Percentiles rank a stretch among this genome's conserved stretches.
Conservation (phyloP, 2,797 vertebrate genomes). For the Arnoldichthys spilopterus region DNA sequence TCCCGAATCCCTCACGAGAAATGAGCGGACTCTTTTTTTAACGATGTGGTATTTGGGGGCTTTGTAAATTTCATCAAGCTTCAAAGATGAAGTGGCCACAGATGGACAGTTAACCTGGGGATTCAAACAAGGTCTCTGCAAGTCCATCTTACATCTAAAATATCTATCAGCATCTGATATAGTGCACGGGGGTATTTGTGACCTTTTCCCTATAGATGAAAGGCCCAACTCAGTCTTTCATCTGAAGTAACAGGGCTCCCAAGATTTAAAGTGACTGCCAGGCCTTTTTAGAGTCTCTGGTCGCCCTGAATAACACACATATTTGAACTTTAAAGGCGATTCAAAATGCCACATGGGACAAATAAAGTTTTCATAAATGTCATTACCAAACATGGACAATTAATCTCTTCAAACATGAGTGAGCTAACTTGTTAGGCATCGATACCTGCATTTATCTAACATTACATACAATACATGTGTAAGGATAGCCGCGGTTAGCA, state of each 20-base stretch:
- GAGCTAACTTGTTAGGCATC: too few species aligned
- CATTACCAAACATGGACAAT: constrained; percentile 64
- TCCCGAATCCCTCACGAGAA: constrained; percentile 17
- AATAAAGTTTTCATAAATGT: constrained; percentile 79
- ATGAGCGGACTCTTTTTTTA: constrained; percentile 31
- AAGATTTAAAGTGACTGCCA: constrained; percentile 61
- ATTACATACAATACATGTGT: too few species aligned
- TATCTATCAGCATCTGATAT: constrained; percentile 51
- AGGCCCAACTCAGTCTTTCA: constrained; percentile 69
- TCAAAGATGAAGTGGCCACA: constrained; percentile 40
- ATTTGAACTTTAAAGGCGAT: constrained; percentile 70
- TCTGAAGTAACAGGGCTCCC: constrained; percentile 66
- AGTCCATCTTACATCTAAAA: constrained; percentile 52
- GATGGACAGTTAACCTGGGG: constrained; percentile 46
- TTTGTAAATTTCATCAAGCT: constrained; percentile 31
- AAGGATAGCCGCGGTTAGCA: too few species aligned
- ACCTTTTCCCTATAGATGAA: constrained; percentile 77
- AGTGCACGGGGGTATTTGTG: constrained; percentile 65
- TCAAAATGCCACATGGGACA: constrained; percentile 73
- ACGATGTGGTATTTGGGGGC: constrained; percentile 21
- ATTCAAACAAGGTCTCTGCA: constrained; percentile 48
- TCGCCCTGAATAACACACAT: constrained; percentile 59
- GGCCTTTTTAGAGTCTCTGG: constrained; percentile 51
- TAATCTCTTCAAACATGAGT: constrained; percentile 30
- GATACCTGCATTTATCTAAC: too few species aligned